phyloP scores from a whole-genome alignment of 2,797 vertebrate species.

The Ispidina picta region DNA sequence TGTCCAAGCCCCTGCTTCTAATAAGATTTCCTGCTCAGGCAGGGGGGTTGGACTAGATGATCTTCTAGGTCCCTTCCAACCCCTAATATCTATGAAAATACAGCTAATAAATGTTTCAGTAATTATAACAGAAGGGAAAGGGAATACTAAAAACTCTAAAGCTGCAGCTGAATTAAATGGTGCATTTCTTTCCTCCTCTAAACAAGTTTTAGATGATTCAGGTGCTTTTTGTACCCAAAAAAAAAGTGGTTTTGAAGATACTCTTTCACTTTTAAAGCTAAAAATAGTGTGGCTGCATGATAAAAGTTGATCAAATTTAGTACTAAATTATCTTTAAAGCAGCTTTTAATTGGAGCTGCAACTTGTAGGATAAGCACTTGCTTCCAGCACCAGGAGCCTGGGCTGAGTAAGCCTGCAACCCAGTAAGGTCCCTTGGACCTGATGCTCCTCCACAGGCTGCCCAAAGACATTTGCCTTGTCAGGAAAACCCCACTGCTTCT shows the following conservation, averaged over 20 bases:
- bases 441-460: not conserved
- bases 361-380: constrained; percentile 6
- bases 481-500: not conserved
- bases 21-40: too few relatives aligned
- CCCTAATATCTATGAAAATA: too few relatives aligned
- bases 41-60: too few relatives aligned
- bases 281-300: not conserved
- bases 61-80: too few relatives aligned
- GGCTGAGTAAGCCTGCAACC: not conserved
- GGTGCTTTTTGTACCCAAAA: not conserved
- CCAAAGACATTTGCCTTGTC: not conserved
- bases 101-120: not conserved
- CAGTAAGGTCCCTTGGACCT: not conserved
- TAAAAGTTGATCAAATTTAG: not conserved
- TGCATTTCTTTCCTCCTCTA: not conserved
- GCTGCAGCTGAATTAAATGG: not conserved
- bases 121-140: not conserved
- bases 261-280: not conserved
- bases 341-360: not conserved
- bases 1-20: not conserved
- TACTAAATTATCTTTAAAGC: not conserved
- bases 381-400: not conserved
- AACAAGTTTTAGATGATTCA: not conserved
- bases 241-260: not conserved
- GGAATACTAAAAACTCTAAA: not conserved